Conservation (phyloP, 2,888 invertebrate genomes). For the Slavum lentiscoides region DNA sequence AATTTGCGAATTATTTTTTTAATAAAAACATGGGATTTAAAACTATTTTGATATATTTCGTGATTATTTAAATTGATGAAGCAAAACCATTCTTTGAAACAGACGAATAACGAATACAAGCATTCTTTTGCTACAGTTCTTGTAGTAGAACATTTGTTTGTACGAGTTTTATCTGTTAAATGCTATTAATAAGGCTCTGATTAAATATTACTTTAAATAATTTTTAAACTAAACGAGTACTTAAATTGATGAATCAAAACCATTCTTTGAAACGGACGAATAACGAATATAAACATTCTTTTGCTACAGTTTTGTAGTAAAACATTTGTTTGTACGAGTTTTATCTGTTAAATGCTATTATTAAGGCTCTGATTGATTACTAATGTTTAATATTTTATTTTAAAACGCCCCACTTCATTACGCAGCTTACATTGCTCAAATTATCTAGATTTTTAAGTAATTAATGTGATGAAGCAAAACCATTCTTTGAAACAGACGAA, state of each 20-base stretch:
- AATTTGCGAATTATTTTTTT: no score
- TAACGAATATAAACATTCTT: constrained; percentile 8
- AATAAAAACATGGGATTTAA: no score
- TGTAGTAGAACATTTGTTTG: neutral
- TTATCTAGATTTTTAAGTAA: neutral
- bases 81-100: constrained; percentile 66
- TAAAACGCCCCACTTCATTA: no score
- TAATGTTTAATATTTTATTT: no score
- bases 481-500: constrained; percentile 47
- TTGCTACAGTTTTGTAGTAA: constrained; percentile 25
- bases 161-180: constrained; percentile 8
- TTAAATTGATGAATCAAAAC: constrained; percentile 43
- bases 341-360: constrained; percentile 43
- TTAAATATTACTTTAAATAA: neutral
- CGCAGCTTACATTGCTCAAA: no score
- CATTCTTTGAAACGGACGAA: constrained; percentile 45
- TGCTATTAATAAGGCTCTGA: constrained; percentile 10
- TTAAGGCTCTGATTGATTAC: constrained; percentile 31
- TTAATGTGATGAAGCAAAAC: constrained; percentile 56
- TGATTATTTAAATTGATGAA: constrained; percentile 17
- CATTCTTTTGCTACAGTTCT: neutral
- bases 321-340: constrained; percentile 8
- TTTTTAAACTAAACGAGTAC: neutral
- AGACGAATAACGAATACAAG: constrained; percentile 12
- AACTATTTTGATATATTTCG: no score